phyloP scores from a whole-genome alignment of 2,113 vertebrate genomes.

The Boulengerochromis microlepis region DNA sequence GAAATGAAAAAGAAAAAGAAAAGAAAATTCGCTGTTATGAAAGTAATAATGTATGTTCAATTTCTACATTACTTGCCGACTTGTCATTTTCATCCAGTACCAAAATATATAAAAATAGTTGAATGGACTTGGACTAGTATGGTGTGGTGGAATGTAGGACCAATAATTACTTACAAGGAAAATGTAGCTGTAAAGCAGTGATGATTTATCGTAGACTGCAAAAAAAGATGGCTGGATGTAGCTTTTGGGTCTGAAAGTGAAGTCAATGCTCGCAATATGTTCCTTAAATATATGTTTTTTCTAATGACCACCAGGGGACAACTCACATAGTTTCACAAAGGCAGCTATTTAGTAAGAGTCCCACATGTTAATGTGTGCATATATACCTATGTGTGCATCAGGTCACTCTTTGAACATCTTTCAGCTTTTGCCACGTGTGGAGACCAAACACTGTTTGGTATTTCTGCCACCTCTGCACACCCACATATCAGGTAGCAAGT shows the following conservation, averaged over 20 bases:
- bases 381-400: background rate
- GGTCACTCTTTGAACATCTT: background rate
- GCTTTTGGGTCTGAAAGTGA: background rate
- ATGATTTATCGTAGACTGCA: background rate
- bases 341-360: background rate
- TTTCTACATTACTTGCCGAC: fast-evolving
- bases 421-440: background rate
- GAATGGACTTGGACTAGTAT: too few species aligned
- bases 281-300: background rate
- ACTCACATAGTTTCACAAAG: background rate
- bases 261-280: background rate
- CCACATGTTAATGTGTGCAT: background rate
- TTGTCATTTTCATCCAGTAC: background rate
- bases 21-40: fast-evolving
- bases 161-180: background rate
- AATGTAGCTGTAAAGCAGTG: background rate
- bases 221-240: background rate
- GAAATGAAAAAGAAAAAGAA: background rate
- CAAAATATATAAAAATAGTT: background rate
- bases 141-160: background rate
- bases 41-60: background rate
- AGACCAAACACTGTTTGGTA: background rate
- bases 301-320: background rate
- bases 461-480: background rate
- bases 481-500: background rate